phyloP scores from a whole-genome alignment of 2,113 vertebrate genomes.

The Xenopus tropicalis region DNA sequence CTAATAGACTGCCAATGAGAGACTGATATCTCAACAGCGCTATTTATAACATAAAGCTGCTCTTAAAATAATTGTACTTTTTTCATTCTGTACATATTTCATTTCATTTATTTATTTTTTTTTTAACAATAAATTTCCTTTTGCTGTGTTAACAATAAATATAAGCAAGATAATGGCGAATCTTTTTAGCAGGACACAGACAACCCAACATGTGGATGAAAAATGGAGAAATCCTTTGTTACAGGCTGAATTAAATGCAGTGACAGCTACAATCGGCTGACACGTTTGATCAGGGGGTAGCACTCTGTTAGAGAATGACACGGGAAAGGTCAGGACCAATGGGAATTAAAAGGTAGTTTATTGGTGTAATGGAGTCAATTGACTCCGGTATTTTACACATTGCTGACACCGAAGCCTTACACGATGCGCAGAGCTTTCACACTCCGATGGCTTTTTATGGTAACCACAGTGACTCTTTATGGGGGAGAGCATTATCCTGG shows the following conservation, averaged over 20 bases:
- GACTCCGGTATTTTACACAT: conserved; percentile 45
- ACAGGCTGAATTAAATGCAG: conserved; percentile 58
- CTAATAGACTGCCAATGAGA: too few species aligned
- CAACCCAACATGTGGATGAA: too few species aligned
- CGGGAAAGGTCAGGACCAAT: conserved; percentile 53
- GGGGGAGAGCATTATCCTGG: conserved; percentile 25
- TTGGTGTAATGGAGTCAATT: conserved; percentile 56
- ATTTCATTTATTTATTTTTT: too few species aligned
- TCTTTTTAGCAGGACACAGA: too few species aligned
- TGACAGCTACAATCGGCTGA: conserved; percentile 49
- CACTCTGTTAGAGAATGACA: conserved; percentile 56
- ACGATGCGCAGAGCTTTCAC: background rate
- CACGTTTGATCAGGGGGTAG: conserved; percentile 62
- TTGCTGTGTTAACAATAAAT: too few species aligned
- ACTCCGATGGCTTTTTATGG: conserved; percentile 32
- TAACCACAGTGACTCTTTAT: conserved; percentile 21
- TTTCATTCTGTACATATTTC: too few species aligned
- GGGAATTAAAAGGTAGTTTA: conserved; percentile 56
- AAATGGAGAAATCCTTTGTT: conserved; percentile 35
- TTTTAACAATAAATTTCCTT: too few species aligned
- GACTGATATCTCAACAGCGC: too few species aligned
- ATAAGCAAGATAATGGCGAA: too few species aligned
- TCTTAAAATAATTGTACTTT: too few species aligned
- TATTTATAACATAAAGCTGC: too few species aligned
- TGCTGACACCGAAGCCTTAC: conserved; percentile 35